These are phyloP conservation scores for Xanthia icteritia DNA, from an alignment of 2,888 invertebrate species.

Conservation along the genomic window DNA sequence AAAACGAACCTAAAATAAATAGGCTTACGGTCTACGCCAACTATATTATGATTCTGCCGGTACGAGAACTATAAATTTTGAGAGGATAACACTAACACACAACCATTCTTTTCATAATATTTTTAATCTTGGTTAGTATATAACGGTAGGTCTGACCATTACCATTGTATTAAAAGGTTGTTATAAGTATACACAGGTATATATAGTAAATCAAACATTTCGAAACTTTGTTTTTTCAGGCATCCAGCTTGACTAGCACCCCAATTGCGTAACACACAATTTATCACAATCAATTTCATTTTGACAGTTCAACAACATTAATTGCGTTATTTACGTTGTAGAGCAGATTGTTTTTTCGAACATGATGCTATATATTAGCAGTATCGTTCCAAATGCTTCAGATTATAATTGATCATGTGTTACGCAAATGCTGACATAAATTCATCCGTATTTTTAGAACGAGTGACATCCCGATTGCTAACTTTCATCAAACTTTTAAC, in stretches of 20 bases:
- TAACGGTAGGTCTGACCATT: constrained; percentile 38
- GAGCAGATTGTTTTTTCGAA: too few relatives aligned
- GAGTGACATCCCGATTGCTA: too few relatives aligned
- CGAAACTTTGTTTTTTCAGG: background rate
- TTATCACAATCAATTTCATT: too few relatives aligned
- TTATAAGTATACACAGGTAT: background rate
- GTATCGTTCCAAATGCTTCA: too few relatives aligned
- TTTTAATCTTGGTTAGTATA: constrained; percentile 32
- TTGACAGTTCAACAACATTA: too few relatives aligned
- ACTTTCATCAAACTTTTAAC: background rate
- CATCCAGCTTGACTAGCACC: background rate
- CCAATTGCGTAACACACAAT: too few relatives aligned
- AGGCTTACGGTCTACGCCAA: background rate
- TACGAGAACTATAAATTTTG: constrained; percentile 37
- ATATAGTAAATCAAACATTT: background rate
- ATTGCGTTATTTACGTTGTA: too few relatives aligned
- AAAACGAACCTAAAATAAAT: background rate
- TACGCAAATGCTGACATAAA: background rate
- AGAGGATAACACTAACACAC: constrained; percentile 35
- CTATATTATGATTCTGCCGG: constrained; percentile 10
- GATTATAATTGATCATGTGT: too few relatives aligned
- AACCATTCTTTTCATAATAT: constrained; percentile 26
- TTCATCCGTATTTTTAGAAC: background rate
- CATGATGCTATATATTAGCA: too few relatives aligned
- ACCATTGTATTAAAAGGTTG: constrained; percentile 14